Evolutionary conservation across 2,888 invertebrate species (phyloP).

Genomic region (Iphiclides podalirius): DNA sequence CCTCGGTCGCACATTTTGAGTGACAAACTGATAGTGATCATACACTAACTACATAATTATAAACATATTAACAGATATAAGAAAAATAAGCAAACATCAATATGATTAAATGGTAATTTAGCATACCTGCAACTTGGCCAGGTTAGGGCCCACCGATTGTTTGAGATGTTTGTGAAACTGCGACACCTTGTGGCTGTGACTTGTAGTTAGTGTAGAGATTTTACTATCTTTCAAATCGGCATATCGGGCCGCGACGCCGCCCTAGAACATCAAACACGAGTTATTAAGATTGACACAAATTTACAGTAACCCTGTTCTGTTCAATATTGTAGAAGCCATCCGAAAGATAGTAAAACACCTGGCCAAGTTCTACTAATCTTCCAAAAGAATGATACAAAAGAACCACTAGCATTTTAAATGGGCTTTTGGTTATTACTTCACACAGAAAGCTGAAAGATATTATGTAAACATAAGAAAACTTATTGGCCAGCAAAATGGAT

Average conservation of each 20-base stretch:
- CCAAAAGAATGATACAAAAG: conserved; percentile 44
- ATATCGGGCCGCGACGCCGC: conserved; percentile 87
- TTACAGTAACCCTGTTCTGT: conserved; percentile 38
- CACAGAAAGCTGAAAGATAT: neutral
- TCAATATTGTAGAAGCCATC: conserved; percentile 47
- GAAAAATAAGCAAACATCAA: neutral
- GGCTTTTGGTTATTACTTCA: neutral
- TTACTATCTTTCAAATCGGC: conserved; percentile 94
- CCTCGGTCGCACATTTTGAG: too few species aligned
- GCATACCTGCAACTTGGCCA: conserved; percentile 91
- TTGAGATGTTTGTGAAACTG: conserved; percentile 97
- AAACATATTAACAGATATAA: too few species aligned
- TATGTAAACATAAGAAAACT: too few species aligned
- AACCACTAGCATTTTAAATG: conserved; percentile 33
- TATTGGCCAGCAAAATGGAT: too few species aligned
- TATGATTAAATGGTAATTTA: neutral
- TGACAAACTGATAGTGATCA: too few species aligned
- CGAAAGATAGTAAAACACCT: conserved; percentile 82
- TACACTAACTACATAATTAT: too few species aligned
- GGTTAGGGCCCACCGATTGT: conserved; percentile 90
- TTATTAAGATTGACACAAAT: conserved; percentile 31
- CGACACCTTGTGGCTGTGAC: conserved; percentile 94
- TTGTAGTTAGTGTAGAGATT: conserved; percentile 91
- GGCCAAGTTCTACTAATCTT: conserved; percentile 63
- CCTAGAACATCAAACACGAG: conserved; percentile 70